Percentiles rank a stretch among this genome's conserved stretches.
phyloP scores from a whole-genome alignment of 2,888 invertebrate species.

The Agelastica alni region DNA sequence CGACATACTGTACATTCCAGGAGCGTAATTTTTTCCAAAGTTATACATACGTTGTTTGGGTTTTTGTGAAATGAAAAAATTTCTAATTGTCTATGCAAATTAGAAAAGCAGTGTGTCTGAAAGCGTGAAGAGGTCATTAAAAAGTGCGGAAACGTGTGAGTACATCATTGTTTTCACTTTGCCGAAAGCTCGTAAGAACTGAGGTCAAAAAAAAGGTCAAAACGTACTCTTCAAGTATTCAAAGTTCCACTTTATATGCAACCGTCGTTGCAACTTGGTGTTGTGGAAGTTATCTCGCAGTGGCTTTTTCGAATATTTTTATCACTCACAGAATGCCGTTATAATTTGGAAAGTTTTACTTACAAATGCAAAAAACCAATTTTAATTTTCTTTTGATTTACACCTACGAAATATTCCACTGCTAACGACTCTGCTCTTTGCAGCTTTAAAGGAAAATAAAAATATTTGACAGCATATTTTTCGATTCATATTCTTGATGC shows the following conservation, averaged over 20 bases:
- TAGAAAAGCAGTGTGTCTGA: conserved; percentile 1
- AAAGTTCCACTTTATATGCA: conserved; percentile 16
- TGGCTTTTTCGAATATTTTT: conserved; percentile 14
- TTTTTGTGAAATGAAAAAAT: background rate
- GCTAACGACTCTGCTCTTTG: no score
- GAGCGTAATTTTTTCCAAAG: no score
- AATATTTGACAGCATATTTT: no score
- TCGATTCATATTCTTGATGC: no score
- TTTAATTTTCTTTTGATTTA: no score
- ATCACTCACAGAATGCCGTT: no score
- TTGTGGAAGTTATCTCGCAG: conserved; percentile 12
- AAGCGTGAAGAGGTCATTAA: conserved; percentile 20
- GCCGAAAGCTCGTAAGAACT: conserved; percentile 14
- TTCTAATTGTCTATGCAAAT: conserved; percentile 2
- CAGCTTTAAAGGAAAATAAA: no score
- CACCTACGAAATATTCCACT: no score
- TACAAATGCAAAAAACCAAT: no score
- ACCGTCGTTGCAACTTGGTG: background rate
- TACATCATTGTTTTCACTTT: conserved; percentile 21
- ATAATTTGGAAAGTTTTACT: no score
- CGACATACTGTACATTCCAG: no score
- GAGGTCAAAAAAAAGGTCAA: conserved; percentile 12
- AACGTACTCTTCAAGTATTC: conserved; percentile 12
- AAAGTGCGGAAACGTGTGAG: conserved; percentile 15
- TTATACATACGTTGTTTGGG: no score